phyloP scores from a whole-genome alignment of 2,113 vertebrate genomes.

The Anarrhichthys ocellatus region DNA sequence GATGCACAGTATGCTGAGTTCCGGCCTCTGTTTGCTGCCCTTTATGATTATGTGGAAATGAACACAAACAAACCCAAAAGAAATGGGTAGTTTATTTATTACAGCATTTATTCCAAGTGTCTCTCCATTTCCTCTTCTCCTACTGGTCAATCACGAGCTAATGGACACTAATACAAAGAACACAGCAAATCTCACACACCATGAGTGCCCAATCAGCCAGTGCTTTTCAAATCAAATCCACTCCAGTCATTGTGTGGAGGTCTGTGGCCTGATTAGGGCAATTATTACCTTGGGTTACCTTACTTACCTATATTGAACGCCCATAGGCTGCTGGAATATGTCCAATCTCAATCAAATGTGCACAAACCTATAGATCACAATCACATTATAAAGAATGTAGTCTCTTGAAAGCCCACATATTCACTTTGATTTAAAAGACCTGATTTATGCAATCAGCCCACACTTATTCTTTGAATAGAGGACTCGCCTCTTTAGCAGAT shows the following conservation, averaged over 20 bases:
- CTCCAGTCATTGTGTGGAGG: slow-evolving; percentile 42
- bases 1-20: neutral
- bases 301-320: neutral
- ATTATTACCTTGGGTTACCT: slow-evolving; percentile 13
- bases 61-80: slow-evolving; percentile 2
- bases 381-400: neutral
- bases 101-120: slow-evolving; percentile 45
- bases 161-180: slow-evolving; percentile 64
- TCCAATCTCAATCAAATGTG: slow-evolving; percentile 8
- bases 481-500: slow-evolving; percentile 40
- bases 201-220: slow-evolving; percentile 59
- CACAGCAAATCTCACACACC: slow-evolving; percentile 53
- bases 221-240: slow-evolving; percentile 62
- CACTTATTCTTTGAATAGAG: slow-evolving; percentile 30
- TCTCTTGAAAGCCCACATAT: slow-evolving; percentile 16
- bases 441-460: slow-evolving; percentile 20
- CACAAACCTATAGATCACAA: slow-evolving; percentile 16
- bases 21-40: neutral
- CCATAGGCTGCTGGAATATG: neutral
- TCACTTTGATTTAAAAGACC: slow-evolving; percentile 15
- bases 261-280: slow-evolving; percentile 50
- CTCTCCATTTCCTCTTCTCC: slow-evolving; percentile 42
- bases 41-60: neutral
- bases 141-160: slow-evolving; percentile 56
- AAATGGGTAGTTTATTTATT: slow-evolving; percentile 11